These are phyloP conservation scores for Sturmia bella DNA, from an alignment of 2,888 invertebrate species.

Conservation along the genomic window DNA sequence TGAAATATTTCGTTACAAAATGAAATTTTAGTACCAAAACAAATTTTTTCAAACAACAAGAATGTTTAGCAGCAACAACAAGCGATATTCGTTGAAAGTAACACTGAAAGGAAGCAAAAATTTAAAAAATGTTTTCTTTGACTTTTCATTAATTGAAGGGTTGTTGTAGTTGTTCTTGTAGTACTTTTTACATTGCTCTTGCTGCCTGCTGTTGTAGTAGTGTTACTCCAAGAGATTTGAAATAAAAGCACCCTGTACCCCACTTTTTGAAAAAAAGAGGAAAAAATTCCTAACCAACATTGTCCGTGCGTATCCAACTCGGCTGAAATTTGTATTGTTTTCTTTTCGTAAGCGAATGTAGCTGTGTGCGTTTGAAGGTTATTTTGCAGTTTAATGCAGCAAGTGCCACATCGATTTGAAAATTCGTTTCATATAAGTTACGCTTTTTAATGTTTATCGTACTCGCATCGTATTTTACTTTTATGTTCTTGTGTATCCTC, in stretches of 20 bases:
- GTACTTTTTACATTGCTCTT: slow-evolving; percentile 6
- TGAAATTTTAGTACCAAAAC: slow-evolving; percentile 45
- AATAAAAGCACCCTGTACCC: slow-evolving; percentile 49
- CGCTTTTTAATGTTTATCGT: slow-evolving; percentile 66
- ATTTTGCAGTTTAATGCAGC: slow-evolving; percentile 65
- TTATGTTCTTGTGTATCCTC: slow-evolving; percentile 40
- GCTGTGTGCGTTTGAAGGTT: background rate
- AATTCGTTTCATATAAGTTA: slow-evolving; percentile 69
- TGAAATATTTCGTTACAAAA: slow-evolving; percentile 48
- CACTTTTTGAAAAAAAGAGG: slow-evolving; percentile 20
- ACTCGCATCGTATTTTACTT: slow-evolving; percentile 49
- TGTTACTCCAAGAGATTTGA: slow-evolving; percentile 25
- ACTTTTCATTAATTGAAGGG: slow-evolving; percentile 67
- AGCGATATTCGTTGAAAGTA: slow-evolving; percentile 14
- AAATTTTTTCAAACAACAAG: background rate
- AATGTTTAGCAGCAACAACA: background rate
- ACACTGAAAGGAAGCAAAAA: slow-evolving; percentile 10
- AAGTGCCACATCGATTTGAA: slow-evolving; percentile 70
- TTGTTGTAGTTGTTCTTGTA: slow-evolving; percentile 50
- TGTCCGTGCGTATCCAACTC: slow-evolving; percentile 69
- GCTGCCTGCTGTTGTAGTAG: slow-evolving; percentile 8
- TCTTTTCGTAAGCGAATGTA: background rate
- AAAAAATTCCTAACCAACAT: slow-evolving; percentile 52
- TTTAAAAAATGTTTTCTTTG: slow-evolving; percentile 57
- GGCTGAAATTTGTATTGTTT: slow-evolving; percentile 54